These are phyloP conservation scores for Lasioglossum vierecki DNA, from an alignment of 2,888 invertebrate genomes.

Conservation along the genomic window DNA sequence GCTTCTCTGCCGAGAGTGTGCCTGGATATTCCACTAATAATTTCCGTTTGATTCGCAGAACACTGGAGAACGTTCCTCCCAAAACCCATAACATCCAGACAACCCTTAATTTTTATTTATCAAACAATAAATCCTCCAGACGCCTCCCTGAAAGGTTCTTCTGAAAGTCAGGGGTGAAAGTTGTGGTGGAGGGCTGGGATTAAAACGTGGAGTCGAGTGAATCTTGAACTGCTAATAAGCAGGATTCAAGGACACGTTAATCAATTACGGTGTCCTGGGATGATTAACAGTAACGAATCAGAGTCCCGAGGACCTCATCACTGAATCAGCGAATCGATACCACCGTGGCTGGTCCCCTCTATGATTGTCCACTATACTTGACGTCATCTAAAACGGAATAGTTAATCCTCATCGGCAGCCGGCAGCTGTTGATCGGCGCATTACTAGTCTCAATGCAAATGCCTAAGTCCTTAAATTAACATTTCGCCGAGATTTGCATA, in stretches of 20 bases:
- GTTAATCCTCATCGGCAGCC: background rate
- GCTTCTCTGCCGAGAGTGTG: background rate
- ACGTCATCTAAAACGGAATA: slow-evolving; percentile 2
- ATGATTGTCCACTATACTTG: slow-evolving; percentile 4
- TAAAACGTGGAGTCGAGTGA: background rate
- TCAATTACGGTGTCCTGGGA: background rate
- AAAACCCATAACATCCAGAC: background rate
- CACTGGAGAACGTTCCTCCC: background rate
- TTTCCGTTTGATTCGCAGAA: slow-evolving; percentile 19
- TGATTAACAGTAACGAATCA: slow-evolving; percentile 1
- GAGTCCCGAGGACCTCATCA: background rate
- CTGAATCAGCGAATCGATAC: slow-evolving; percentile 6
- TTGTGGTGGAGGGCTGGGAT: background rate
- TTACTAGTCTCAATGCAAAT: background rate
- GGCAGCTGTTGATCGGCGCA: background rate
- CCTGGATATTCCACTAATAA: slow-evolving; percentile 16
- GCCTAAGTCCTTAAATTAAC: background rate
- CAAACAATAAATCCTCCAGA: background rate
- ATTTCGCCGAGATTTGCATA: background rate
- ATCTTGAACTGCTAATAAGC: slow-evolving; percentile 1
- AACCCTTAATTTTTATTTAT: background rate
- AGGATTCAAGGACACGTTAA: background rate
- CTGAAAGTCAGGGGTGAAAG: background rate
- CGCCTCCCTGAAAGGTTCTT: background rate
- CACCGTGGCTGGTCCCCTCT: background rate